These are phyloP conservation scores for Auanema freiburgensis DNA, from an alignment of 2,888 invertebrate genomes.

Conservation along the genomic window DNA sequence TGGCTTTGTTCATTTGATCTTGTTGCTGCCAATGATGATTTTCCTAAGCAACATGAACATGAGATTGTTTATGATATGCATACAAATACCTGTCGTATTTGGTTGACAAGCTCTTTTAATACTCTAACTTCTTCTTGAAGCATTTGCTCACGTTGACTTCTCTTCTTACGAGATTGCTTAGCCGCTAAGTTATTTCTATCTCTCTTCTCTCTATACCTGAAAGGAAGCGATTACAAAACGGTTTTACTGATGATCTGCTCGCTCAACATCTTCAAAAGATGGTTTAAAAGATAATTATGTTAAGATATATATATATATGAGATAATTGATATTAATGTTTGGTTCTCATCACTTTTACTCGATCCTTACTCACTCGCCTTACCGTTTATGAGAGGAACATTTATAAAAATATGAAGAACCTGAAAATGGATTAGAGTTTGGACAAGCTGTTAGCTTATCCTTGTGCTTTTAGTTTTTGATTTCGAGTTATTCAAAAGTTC, in stretches of 20 bases:
- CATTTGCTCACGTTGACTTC: conserved; percentile 2
- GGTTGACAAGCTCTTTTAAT: neutral
- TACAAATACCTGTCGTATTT: neutral
- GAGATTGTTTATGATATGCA: neutral
- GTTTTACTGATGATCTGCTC: neutral
- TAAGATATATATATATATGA: no score
- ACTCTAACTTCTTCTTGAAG: neutral
- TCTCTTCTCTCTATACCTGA: conserved; percentile 6
- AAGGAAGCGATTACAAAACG: neutral
- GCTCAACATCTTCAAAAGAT: neutral
- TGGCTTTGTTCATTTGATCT: conserved; percentile 4
- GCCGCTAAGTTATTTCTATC: conserved; percentile 4
- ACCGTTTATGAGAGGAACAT: no score
- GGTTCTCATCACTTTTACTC: no score
- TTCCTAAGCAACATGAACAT: neutral
- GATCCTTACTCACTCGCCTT: no score
- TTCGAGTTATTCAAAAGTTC: neutral
- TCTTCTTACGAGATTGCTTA: conserved; percentile 1
- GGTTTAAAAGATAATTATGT: no score
- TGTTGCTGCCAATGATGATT: conserved; percentile 1
- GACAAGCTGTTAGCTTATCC: neutral
- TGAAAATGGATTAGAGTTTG: neutral
- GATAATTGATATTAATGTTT: no score
- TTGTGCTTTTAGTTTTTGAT: neutral
- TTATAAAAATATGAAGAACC: no score